Base-by-base conservation (phyloP, 2,113 vertebrate species). In the Osmerus eperlanus region DNA sequence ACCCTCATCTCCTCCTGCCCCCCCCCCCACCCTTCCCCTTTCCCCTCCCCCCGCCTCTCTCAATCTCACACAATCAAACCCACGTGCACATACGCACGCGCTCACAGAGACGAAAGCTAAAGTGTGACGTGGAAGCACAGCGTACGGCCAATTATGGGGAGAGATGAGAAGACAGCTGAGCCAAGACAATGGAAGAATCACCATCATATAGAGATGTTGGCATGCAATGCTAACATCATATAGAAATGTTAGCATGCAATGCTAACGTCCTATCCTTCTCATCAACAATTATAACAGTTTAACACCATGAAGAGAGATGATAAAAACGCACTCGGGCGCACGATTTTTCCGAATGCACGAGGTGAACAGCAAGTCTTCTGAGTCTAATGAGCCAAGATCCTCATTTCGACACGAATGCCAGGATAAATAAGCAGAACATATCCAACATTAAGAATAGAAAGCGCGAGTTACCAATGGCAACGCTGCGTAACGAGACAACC, bases 381-480 rank as follows among this genome's bases (percentile, higher is more conserved):
- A 9, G 41, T 47, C 41, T 60, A 70, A 62, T 71, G n/a, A 65
- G 76, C 77, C 75, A 78, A 52, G 51, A 75, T 83, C 65, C 63
- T n/a, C 52, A 71, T 75, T 74, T 71, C 55, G 67, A 67, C 77
- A 74, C 74, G 70, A 84, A 74, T 62, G 63, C 67, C 55, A 81
- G 63, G 66, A 87, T 72, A 88, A 90, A 90, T 85, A 86, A 78
- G 82, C 73, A 70, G 82, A 71, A 80, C 77, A 84, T 88, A 84
- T 90, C 78, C 82, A 83, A 83, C 78, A 84, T 86, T 81, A 87
- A 87, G 87, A 88, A 74, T 68, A 83, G 85, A 80, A 81, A 15
- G 75, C 74, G 73, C 75, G 86, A 83, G 90, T 92, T 88, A 89
- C 91, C 89, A 91, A 90, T 88, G 78, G 90, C 88, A 92, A 91